phyloP scores from a whole-genome alignment of 2,888 invertebrate species.

The Ariolimax columbianus region DNA sequence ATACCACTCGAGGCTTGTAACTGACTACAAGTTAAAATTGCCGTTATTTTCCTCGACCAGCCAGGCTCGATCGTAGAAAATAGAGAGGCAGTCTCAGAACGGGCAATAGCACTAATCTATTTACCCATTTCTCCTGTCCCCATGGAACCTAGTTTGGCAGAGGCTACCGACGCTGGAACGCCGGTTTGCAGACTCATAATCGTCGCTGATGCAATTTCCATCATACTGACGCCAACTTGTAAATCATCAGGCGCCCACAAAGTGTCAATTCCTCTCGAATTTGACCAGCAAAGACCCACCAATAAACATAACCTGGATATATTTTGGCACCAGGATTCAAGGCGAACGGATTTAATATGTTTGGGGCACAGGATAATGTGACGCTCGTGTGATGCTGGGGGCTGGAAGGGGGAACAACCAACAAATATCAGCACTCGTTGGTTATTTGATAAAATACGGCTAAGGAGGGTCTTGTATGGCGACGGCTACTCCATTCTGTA shows the following conservation, averaged over 20 bases:
- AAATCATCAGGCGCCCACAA: slow-evolving; percentile 14
- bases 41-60: not conserved
- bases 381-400: too few relatives aligned
- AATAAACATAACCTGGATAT: too few relatives aligned
- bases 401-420: too few relatives aligned
- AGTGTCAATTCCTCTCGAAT: too few relatives aligned
- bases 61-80: slow-evolving; percentile 24
- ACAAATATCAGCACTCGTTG: too few relatives aligned
- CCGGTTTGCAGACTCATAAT: slow-evolving; percentile 26
- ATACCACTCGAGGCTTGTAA: slow-evolving; percentile 24
- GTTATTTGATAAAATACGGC: too few relatives aligned
- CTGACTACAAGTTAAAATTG: slow-evolving; percentile 24
- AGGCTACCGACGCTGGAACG: not conserved
- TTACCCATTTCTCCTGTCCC: too few relatives aligned
- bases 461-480: too few relatives aligned
- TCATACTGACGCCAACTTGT: slow-evolving; percentile 34
- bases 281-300: not conserved
- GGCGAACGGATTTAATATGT: too few relatives aligned
- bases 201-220: slow-evolving; percentile 43
- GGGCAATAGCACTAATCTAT: slow-evolving; percentile 15
- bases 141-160: slow-evolving; percentile 11
- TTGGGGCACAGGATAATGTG: too few relatives aligned
- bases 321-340: too few relatives aligned
- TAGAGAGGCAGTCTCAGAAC: slow-evolving; percentile 33
- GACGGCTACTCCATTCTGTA: too few relatives aligned